A percentile compares a stretch with the other conserved stretches of the same genome.
Evolutionary conservation across 2,888 invertebrate genomes (phyloP).

Genomic region (Ectobius pallidus): DNA sequence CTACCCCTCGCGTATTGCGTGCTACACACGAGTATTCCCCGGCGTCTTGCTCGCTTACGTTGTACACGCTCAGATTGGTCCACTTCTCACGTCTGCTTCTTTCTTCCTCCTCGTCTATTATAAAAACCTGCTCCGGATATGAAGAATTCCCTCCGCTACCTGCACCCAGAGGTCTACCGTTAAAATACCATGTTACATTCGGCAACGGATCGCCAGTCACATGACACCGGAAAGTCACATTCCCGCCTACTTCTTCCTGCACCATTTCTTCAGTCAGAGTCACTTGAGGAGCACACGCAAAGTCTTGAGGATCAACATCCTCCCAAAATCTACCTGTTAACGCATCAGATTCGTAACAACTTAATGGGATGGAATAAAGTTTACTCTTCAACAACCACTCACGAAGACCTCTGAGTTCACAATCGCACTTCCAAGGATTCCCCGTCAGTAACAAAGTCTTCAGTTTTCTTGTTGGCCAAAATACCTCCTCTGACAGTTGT

Average conservation of each 20-base stretch:
- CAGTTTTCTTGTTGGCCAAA: conserved; percentile 74
- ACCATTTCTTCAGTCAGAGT: conserved; percentile 58
- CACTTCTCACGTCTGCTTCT: conserved; percentile 59
- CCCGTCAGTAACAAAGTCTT: conserved; percentile 82
- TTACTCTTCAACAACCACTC: conserved; percentile 83
- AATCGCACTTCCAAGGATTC: conserved; percentile 92
- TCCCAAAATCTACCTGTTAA: conserved; percentile 79
- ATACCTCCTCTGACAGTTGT: conserved; percentile 68
- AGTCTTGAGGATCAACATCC: conserved; percentile 73
- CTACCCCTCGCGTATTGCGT: conserved; percentile 68
- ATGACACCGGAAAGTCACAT: conserved; percentile 81
- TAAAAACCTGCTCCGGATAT: conserved; percentile 40
- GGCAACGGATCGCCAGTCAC: conserved; percentile 85
- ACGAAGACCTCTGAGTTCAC: conserved; percentile 80
- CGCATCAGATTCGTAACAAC: conserved; percentile 69
- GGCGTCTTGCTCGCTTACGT: conserved; percentile 80
- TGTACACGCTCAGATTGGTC: conserved; percentile 82
- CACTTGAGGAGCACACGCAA: conserved; percentile 83
- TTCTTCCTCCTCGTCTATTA: conserved; percentile 41
- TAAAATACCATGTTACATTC: conserved; percentile 80
- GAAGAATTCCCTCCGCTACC: conserved; percentile 57
- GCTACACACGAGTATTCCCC: conserved; percentile 86
- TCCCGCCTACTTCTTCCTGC: conserved; percentile 80
- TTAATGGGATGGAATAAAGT: conserved; percentile 74
- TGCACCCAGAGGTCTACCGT: conserved; percentile 66